phyloP scores from a whole-genome alignment of 1,140 invertebrate genomes.

The Oryzaephilus surinamensis region DNA sequence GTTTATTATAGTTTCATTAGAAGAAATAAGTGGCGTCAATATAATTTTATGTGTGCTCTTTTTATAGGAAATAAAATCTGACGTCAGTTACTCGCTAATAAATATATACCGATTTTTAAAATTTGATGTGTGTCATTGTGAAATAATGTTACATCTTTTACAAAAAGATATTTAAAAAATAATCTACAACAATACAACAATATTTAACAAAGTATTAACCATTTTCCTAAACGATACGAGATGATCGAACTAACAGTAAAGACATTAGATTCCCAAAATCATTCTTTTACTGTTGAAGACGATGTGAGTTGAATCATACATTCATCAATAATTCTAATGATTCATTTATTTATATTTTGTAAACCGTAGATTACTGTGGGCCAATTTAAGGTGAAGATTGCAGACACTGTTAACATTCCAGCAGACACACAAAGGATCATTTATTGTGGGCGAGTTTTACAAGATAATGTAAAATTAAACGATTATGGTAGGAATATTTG shows the following conservation, averaged over 20 bases:
- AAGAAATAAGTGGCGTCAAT: too few relatives aligned
- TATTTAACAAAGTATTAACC: too few relatives aligned
- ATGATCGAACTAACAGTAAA: conserved; percentile 84
- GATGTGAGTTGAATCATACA: conserved; percentile 59
- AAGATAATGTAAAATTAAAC: conserved; percentile 78
- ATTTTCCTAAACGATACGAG: too few relatives aligned
- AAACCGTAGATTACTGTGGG: conserved; percentile 67
- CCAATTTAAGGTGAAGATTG: conserved; percentile 78
- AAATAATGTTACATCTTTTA: too few relatives aligned
- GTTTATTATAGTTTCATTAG: too few relatives aligned
- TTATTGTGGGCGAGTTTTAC: conserved; percentile 82
- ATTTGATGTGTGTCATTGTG: too few relatives aligned
- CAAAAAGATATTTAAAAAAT: too few relatives aligned
- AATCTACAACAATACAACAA: too few relatives aligned
- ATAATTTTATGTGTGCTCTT: too few relatives aligned
- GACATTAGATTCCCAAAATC: conserved; percentile 87
- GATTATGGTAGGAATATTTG: conserved; percentile 63
- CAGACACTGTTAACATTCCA: conserved; percentile 61
- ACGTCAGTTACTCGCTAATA: too few relatives aligned
- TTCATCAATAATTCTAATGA: background rate
- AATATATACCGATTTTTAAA: too few relatives aligned
- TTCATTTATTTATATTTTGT: conserved; percentile 2
- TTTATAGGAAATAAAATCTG: too few relatives aligned
- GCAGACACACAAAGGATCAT: conserved; percentile 79
- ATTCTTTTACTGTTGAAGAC: conserved; percentile 72